Evolutionary conservation across 2,888 invertebrate genomes (phyloP), one percentile per base, ranked within the genome.

Genomic region (Drosophila neonasuta): DNA sequence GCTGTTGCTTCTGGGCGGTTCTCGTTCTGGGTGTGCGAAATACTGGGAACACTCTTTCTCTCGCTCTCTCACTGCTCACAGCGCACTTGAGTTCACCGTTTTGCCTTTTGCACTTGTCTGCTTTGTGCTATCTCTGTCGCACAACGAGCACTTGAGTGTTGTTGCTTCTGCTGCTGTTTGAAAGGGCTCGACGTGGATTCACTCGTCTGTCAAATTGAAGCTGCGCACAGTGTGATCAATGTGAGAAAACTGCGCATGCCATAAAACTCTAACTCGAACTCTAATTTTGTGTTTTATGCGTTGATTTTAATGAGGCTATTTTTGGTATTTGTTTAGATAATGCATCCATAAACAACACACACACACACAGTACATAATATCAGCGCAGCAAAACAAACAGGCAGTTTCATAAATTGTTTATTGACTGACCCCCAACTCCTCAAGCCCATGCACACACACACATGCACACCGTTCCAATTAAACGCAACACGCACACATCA

Each of bases 311-410:
- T 80, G 72, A 7, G 59, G 63, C 68, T 84, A 83, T 80, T 82
- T 82, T 84, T 80, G 65, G 84, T 82, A 83, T 84, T 83, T 83
- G 83, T 83, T 83, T 83, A 79, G 81, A 82, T 83, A 82, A 83
- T 83, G 81, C 76, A 69, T 78, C 59, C 70, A 78, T 82, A 83
- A 82, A 83, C 81, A 81, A 74, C n/a, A 69, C 17, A 46, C 45
- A 24, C n/a, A n/a, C 24, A 24, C 24, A 1, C 24, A 24, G 24
- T 6, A 52, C 39, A 41, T 13, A 60, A 50, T 36, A 68, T 68
- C 63, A 48, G 59, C 11, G 24, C 68, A 55, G 46, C 64, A 52
- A 68, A 65, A 54, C 68, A 80, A 78, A 78, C 80, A 83, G 68
- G 45, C 55, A 44, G 70, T 83, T 83, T 71, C 81, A 66, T 78